Conservation (phyloP, 2,113 vertebrate species). For the Ochotona curzoniae region DNA sequence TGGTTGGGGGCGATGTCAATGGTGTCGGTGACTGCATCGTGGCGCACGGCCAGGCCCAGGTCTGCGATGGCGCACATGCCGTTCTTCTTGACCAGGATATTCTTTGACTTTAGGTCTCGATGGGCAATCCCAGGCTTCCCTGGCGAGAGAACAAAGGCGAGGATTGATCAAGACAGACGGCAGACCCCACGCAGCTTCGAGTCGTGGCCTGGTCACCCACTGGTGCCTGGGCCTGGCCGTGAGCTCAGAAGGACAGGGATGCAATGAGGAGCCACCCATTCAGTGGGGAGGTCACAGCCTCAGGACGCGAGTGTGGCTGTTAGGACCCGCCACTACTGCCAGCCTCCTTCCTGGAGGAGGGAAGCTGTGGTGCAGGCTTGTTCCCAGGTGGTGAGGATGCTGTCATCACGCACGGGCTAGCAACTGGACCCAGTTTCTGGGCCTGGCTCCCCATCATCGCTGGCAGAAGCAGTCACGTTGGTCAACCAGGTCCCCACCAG, state of each 20-base stretch:
- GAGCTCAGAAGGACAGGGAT: not conserved
- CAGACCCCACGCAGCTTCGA: not conserved
- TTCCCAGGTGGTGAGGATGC: not conserved
- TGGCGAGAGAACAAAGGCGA: slow-evolving; percentile 76
- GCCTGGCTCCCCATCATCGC: not conserved
- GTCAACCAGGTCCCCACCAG: not conserved
- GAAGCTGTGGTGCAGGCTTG: not conserved
- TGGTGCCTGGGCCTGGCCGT: not conserved
- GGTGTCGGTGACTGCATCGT: slow-evolving; percentile 96
- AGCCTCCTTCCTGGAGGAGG: not conserved
- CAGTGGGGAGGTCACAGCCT: not conserved
- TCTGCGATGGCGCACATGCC: slow-evolving; percentile 97
- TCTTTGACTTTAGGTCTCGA: slow-evolving; percentile 98
- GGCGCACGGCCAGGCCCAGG: slow-evolving; percentile 96
- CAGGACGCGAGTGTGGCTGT: not conserved
- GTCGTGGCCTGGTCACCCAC: not conserved
- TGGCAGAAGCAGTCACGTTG: not conserved
- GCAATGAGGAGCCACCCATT: not conserved
- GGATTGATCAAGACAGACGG: not conserved
- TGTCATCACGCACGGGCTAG: not conserved
- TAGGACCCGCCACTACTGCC: too few relatives aligned
- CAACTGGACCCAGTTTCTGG: not conserved
- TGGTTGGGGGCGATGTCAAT: slow-evolving; percentile 99
- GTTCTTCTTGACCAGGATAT: slow-evolving; percentile 99
- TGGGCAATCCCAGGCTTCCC: slow-evolving; percentile 99